Percentiles rank a stretch among this genome's conserved stretches.
These are phyloP conservation scores for Petrocephalus sullivani DNA, from an alignment of 2,797 vertebrate genomes.

Conservation along the genomic window DNA sequence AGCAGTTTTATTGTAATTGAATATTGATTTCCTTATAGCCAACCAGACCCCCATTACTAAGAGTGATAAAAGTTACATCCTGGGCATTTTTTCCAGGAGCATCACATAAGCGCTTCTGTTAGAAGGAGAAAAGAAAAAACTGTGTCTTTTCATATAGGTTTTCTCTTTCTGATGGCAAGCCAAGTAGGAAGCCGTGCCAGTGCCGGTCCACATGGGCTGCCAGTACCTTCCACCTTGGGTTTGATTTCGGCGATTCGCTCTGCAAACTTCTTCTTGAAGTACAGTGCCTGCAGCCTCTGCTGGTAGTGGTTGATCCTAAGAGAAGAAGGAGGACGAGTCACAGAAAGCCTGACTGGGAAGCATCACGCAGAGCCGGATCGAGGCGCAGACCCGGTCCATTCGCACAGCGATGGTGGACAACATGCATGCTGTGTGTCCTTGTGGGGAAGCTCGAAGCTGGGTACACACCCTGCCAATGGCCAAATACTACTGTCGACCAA, in stretches of 20 bases:
- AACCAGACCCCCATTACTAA: neutral
- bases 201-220: neutral
- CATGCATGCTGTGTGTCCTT: no score
- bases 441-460: no score
- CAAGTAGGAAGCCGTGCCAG: neutral
- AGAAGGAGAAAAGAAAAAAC: neutral
- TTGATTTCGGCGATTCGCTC: constrained; percentile 85
- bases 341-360: neutral
- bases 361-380: no score
- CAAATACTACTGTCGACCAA: no score
- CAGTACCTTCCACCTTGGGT: constrained; percentile 83
- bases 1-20: neutral
- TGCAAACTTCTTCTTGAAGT: constrained; percentile 95
- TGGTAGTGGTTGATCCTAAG: constrained; percentile 91
- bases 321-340: constrained; percentile 28
- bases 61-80: neutral
- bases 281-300: constrained; percentile 80
- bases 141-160: neutral
- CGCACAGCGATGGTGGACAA: no score
- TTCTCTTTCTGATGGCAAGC: neutral
- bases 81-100: neutral
- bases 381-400: no score
- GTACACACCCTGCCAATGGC: no score
- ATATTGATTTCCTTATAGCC: neutral
- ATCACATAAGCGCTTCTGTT: neutral